Percentiles rank a stretch among this genome's conserved stretches.
Conservation (phyloP, 2,888 invertebrate species). For the Danaus chrysippus region DNA sequence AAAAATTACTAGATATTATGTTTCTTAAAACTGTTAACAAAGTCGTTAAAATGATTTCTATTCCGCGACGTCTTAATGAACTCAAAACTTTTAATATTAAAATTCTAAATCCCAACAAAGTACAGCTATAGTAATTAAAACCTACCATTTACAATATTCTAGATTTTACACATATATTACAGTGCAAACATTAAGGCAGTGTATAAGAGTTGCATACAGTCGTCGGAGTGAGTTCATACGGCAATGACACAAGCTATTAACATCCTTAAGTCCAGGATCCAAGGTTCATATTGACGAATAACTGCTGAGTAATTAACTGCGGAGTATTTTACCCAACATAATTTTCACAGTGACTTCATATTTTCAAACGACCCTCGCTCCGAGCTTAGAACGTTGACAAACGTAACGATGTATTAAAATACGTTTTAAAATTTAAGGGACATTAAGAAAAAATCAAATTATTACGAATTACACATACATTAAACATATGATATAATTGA, state of each 20-base stretch:
- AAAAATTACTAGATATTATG: too few species aligned
- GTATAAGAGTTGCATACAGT: slow-evolving; percentile 24
- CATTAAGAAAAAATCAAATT: slow-evolving; percentile 3
- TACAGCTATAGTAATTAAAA: slow-evolving; percentile 18
- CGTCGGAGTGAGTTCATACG: slow-evolving; percentile 20
- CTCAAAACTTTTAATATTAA: slow-evolving; percentile 11
- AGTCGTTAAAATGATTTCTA: background rate
- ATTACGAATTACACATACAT: background rate
- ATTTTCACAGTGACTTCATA: slow-evolving; percentile 49
- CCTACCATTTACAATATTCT: slow-evolving; percentile 21
- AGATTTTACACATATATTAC: slow-evolving; percentile 22
- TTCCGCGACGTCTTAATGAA: background rate
- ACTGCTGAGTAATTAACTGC: slow-evolving; percentile 33
- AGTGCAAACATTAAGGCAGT: slow-evolving; percentile 21
- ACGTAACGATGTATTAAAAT: slow-evolving; percentile 16
- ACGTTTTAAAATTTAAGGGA: slow-evolving; percentile 19
- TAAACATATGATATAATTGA: too few species aligned
- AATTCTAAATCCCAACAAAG: slow-evolving; percentile 2
- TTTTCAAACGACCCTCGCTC: slow-evolving; percentile 38
- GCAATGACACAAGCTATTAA: slow-evolving; percentile 18
- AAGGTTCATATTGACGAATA: slow-evolving; percentile 20
- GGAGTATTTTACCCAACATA: slow-evolving; percentile 37
- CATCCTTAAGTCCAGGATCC: slow-evolving; percentile 15
- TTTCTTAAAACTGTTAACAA: too few species aligned
- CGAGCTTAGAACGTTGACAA: slow-evolving; percentile 19